A percentile compares a stretch with the other conserved stretches of the same genome.
Conservation (phyloP, 2,888 invertebrate genomes). For the Laothoe populi region DNA sequence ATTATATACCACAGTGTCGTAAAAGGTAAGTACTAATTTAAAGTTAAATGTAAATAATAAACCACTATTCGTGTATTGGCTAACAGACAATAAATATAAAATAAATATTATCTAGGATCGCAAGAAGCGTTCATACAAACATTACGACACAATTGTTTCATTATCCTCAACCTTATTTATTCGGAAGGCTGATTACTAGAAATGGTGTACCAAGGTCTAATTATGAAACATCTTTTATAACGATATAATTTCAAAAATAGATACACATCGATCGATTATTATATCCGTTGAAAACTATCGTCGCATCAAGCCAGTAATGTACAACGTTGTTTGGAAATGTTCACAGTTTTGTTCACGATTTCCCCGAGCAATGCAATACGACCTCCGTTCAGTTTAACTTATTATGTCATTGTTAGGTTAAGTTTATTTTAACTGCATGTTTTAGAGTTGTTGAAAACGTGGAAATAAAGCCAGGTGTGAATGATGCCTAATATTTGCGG, state of each 20-base stretch:
- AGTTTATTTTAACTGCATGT: conserved; percentile 11
- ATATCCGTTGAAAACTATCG: not conserved
- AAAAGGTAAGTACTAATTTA: not conserved
- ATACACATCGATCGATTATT: conserved; percentile 32
- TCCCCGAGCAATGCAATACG: conserved; percentile 19
- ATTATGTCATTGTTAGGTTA: conserved; percentile 26
- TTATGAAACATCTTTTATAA: conserved; percentile 42
- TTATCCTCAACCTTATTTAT: conserved; percentile 56
- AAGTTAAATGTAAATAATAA: not conserved
- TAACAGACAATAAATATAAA: not conserved
- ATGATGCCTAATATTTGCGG: not conserved
- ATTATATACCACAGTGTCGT: not conserved
- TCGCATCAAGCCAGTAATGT: conserved; percentile 31
- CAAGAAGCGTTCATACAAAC: conserved; percentile 27
- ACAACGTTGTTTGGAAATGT: conserved; percentile 1
- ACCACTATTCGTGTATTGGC: not conserved
- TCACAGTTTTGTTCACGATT: not conserved
- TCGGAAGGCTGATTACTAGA: conserved; percentile 49
- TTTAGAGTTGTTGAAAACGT: not conserved
- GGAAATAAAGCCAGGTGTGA: not conserved
- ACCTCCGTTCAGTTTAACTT: conserved; percentile 22
- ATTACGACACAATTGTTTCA: conserved; percentile 49
- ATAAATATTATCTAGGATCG: conserved; percentile 19
- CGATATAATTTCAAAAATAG: conserved; percentile 25
- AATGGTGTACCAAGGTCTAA: conserved; percentile 56